Base-by-base conservation (phyloP, 2,888 invertebrate genomes). In the Hydraecia micacea region DNA sequence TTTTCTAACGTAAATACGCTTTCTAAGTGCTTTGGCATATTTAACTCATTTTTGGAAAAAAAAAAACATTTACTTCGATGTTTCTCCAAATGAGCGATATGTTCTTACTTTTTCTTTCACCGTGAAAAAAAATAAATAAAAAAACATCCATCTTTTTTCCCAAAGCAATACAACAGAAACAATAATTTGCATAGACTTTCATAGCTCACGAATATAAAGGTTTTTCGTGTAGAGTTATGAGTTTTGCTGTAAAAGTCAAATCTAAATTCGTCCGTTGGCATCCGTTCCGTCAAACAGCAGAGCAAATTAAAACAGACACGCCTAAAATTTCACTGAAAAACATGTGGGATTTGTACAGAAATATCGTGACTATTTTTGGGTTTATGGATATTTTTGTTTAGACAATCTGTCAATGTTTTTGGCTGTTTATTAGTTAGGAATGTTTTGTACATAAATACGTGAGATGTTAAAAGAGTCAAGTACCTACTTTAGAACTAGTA, bases 171-270 rank as follows among this genome's bases (percentile, higher is more conserved):
- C 4, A 58, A 52, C 4, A 58, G 21, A 39, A n/a, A 46, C 21
- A 42, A 58, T 65, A 0, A 21, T 7, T 4, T 9, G 28, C 15
- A 39, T 28, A 49, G 4, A 42, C 7, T 55, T 52, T 28, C 15
- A 72, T 73, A 77, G 46, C 66, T 67, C 71, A 67, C 25, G 32
- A 71, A 55, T 13, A 42, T 77, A 65, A 49, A 75, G 72, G 63
- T 72, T 70, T 71, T 74, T 66, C 36, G 52, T 42, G 52, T 77
- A 49, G 81, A 83, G 66, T 84, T 88, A 81, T 55, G 75, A 74
- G 73, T 39, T 73, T 60, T 21, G 75, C 67, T 77, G 73, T 86
- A 74, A 81, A 88, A 86, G 67, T 84, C 68, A 25, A 81, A 75
- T 86, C 55, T 87, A 81, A 86, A 86, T 74, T 75, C 73, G 67